Base-by-base conservation (phyloP, 1,140 invertebrate species). In the Cherax destructor region DNA sequence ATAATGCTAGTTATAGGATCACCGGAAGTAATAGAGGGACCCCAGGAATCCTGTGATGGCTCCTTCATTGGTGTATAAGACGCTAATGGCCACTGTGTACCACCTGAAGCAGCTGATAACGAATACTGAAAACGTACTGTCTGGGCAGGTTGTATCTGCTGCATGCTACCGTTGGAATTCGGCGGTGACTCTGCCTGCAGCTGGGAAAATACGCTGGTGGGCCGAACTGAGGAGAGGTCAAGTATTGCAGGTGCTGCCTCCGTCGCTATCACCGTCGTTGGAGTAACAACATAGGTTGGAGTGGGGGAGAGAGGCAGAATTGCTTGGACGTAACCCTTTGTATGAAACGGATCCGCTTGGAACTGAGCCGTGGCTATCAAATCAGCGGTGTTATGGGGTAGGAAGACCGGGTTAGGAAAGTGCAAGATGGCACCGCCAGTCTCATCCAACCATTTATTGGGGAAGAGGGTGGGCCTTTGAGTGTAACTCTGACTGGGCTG, bases 301-400 rank as follows among this genome's bases (percentile, higher is more conserved):
- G 69, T 74, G 6, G 69, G 24, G 69, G 24, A 9, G 24, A 30
- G 16, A 74, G 69, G 69, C 9, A 10, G n/a, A n/a, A 9, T 24
- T 7, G 24, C 9, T 7, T 5, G 24, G 69, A 30, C 16, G 69
- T 74, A 30, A 30, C 11, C 30, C n/a, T n/a, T 30, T 6, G n/a
- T n/a, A n/a, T 6, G 69, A 49, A 83, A 83, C 6, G 81, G 30
- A 3, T 83, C 81, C 18, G 61, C 49, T 24, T 83, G 81, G 30
- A 47, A 83, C 18, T 65, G 30, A 9, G 81, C 9, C 2, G 59
- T 61, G 1, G 69, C 47, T 24, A 41, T 47, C 24, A 83, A 18
- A 10, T 83, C 81, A 47, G 61, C 50, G 47, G 61, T 30, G 41
- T 69, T 49, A 24, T 72, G 81, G 11, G 81, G 47, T 7, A 69